Evolutionary conservation across 2,797 vertebrate species (phyloP).

Genomic region (Xenopus petersii): DNA sequence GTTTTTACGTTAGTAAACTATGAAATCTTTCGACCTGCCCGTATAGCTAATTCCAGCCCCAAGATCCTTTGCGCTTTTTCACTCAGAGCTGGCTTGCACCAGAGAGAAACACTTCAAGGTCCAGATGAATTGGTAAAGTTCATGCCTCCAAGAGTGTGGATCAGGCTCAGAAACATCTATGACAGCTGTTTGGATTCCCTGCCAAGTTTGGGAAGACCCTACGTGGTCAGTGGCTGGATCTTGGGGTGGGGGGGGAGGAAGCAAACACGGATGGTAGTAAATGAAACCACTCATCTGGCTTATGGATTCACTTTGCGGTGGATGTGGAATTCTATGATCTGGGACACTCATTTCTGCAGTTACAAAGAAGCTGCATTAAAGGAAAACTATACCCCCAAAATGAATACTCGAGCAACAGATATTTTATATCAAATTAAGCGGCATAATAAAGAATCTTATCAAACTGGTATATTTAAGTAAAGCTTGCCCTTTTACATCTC

Average conservation of each 20-base stretch:
- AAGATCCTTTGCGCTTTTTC: too few relatives aligned
- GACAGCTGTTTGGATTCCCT: constrained; percentile 63
- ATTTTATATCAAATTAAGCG: too few relatives aligned
- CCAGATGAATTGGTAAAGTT: constrained; percentile 51
- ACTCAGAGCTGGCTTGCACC: neutral
- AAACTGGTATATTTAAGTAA: too few relatives aligned
- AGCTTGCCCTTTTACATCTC: too few relatives aligned
- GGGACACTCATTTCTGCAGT: constrained; percentile 57
- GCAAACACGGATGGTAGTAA: constrained; percentile 59
- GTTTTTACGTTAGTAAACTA: neutral
- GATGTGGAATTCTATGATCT: constrained; percentile 57
- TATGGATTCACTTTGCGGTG: constrained; percentile 64
- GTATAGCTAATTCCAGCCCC: neutral
- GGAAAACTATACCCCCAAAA: too few relatives aligned
- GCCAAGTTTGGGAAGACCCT: constrained; percentile 52
- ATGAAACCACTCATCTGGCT: constrained; percentile 61
- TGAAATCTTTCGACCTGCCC: neutral
- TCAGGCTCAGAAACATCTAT: constrained; percentile 47
- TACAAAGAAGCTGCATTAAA: constrained; percentile 21
- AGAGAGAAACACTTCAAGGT: constrained; percentile 17
- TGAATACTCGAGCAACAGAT: constrained; percentile 20
- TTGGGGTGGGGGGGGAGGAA: constrained; percentile 53
- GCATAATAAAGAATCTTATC: too few relatives aligned
- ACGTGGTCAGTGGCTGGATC: constrained; percentile 9
- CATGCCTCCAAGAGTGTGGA: constrained; percentile 50